phyloP scores from a whole-genome alignment of 2,797 vertebrate species.

The Muraenolepis orangiensis region DNA sequence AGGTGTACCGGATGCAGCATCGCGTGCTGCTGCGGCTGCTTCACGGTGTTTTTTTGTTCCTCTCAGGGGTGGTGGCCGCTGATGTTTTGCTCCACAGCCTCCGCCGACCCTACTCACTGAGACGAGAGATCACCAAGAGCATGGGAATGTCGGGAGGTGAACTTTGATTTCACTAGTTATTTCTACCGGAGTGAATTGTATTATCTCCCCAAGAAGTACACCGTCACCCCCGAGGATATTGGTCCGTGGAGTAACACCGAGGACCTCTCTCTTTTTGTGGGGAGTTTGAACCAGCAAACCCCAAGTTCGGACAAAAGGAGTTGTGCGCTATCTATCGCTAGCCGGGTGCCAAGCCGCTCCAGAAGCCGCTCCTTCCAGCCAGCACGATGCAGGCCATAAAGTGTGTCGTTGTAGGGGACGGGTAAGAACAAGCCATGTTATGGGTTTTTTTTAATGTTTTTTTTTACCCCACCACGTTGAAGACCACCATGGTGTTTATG shows the following conservation, averaged over 20 bases:
- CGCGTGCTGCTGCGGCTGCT: background rate
- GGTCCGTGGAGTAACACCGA: background rate
- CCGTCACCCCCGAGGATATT: background rate
- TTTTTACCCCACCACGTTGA: background rate
- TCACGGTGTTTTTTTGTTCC: background rate
- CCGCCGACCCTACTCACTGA: conserved; percentile 17
- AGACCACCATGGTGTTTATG: background rate
- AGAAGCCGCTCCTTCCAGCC: conserved; percentile 48
- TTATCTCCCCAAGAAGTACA: conserved; percentile 3
- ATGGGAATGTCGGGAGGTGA: conserved; percentile 64
- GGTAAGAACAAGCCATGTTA: conserved; percentile 73
- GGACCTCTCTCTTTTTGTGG: background rate
- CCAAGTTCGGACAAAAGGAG: conserved; percentile 57
- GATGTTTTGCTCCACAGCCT: conserved; percentile 58
- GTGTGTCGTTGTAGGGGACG: conserved; percentile 98
- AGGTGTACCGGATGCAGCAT: conserved; percentile 49
- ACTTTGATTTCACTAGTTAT: conserved; percentile 45
- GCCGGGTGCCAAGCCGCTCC: conserved; percentile 48
- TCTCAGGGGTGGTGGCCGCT: conserved; percentile 73
- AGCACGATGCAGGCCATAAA: conserved; percentile 96
- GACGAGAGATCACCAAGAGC: conserved; percentile 49
- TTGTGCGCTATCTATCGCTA: conserved; percentile 64
- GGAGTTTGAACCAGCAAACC: conserved; percentile 44
- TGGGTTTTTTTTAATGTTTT: too few relatives aligned
- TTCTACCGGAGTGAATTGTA: conserved; percentile 32